Percentiles rank a stretch among this genome's conserved stretches.
phyloP scores from a whole-genome alignment of 2,888 invertebrate genomes.

The Lasioglossum pauxillum region DNA sequence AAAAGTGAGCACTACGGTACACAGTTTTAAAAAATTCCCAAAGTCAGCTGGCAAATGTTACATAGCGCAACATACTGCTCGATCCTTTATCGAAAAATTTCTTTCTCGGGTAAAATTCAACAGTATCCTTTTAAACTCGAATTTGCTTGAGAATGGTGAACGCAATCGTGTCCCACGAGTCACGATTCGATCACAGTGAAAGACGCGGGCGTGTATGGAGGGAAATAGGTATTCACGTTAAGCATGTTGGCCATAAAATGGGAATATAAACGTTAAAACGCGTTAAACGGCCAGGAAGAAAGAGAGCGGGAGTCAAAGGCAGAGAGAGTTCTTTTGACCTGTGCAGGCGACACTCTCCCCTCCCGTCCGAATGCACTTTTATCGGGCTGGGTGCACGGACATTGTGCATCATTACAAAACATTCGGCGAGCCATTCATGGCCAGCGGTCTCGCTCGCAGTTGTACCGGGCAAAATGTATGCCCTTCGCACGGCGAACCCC shows the following conservation, averaged over 20 bases:
- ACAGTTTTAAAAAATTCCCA: too few relatives aligned
- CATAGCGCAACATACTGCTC: not conserved
- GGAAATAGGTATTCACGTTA: not conserved
- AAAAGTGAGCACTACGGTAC: too few relatives aligned
- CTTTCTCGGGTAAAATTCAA: not conserved
- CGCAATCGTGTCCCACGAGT: not conserved
- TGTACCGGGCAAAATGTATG: slow-evolving; percentile 14
- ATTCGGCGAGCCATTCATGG: slow-evolving; percentile 68
- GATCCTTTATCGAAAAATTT: not conserved
- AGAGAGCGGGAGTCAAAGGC: slow-evolving; percentile 5
- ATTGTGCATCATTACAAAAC: slow-evolving; percentile 70
- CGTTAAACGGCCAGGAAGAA: slow-evolving; percentile 42
- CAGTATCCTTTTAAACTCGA: not conserved
- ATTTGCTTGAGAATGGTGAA: not conserved
- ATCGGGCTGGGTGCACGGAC: slow-evolving; percentile 31
- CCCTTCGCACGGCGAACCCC: slow-evolving; percentile 9
- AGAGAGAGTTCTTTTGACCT: slow-evolving; percentile 33
- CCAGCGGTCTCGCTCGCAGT: slow-evolving; percentile 39
- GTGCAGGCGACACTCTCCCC: slow-evolving; percentile 29
- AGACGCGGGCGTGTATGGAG: not conserved
- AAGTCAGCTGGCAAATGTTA: not conserved
- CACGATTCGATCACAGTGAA: slow-evolving; percentile 24
- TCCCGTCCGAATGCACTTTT: slow-evolving; percentile 51
- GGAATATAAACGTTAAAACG: slow-evolving; percentile 52
- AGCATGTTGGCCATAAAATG: slow-evolving; percentile 15